Evolutionary conservation across 2,888 invertebrate species (phyloP).

Genomic region (Ceramica pisi): DNA sequence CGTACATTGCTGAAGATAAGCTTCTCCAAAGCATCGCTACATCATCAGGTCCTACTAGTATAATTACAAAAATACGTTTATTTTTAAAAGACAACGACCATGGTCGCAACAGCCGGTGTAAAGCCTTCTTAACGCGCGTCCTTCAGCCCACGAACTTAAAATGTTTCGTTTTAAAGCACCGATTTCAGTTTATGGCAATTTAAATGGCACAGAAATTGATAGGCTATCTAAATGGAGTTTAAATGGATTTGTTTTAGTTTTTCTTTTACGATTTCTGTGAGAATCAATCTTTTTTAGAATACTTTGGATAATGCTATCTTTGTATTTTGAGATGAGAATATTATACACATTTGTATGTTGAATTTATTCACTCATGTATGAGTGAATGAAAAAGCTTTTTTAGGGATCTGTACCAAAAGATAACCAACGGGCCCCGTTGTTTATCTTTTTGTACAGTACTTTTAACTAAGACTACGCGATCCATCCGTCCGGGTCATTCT

Average conservation of each 20-base stretch:
- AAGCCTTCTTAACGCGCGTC: constrained; percentile 21
- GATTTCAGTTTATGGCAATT: constrained; percentile 63
- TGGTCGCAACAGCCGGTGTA: constrained; percentile 13
- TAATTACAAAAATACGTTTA: neutral
- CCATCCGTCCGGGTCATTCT: too few species aligned
- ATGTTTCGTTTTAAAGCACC: constrained; percentile 65
- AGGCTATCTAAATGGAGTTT: constrained; percentile 61
- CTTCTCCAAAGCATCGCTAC: too few species aligned
- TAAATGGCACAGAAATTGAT: constrained; percentile 66
- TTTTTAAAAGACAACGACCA: neutral
- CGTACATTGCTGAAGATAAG: too few species aligned
- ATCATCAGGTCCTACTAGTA: neutral
- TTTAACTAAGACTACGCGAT: too few species aligned
- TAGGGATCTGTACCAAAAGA: too few species aligned
- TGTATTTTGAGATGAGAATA: constrained; percentile 19
- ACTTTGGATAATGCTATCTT: constrained; percentile 17
- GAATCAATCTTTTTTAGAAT: constrained; percentile 37
- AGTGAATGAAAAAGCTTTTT: constrained; percentile 7
- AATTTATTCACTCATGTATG: constrained; percentile 13
- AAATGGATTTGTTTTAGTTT: constrained; percentile 51
- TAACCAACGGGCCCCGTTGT: too few species aligned
- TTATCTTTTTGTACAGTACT: too few species aligned
- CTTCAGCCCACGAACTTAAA: constrained; percentile 55
- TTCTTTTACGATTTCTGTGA: constrained; percentile 43
- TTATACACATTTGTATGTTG: constrained; percentile 1